Percentiles rank a stretch among this genome's conserved stretches.
Evolutionary conservation across 2,888 invertebrate species (phyloP).

Genomic region (Chloroclystis v-ata): DNA sequence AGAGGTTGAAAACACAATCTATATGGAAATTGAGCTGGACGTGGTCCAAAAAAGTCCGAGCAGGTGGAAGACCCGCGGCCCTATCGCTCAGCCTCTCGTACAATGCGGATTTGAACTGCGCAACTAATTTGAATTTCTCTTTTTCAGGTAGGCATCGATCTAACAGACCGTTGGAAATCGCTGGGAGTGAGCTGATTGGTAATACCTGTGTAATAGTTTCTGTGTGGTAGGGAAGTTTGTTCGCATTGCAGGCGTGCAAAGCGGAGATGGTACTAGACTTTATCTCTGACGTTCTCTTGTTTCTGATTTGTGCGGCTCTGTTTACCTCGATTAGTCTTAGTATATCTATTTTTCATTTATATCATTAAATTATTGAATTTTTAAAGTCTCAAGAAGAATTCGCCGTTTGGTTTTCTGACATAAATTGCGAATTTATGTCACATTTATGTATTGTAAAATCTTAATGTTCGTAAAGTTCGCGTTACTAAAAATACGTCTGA

Average conservation of each 20-base stretch:
- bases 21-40: slow-evolving; percentile 12
- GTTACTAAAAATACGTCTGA: too few relatives aligned
- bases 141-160: slow-evolving; percentile 15
- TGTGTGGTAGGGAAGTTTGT: background rate
- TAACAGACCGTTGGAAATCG: background rate
- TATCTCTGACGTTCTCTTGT: background rate
- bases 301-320: background rate
- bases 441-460: too few relatives aligned
- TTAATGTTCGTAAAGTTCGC: too few relatives aligned
- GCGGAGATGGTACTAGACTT: slow-evolving; percentile 4
- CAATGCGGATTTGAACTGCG: slow-evolving; percentile 8
- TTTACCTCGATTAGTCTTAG: background rate
- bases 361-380: too few relatives aligned
- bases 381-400: too few relatives aligned
- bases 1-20: slow-evolving; percentile 2
- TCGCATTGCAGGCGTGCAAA: slow-evolving; percentile 4
- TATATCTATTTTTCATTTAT: background rate
- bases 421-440: too few relatives aligned
- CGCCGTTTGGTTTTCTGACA: too few relatives aligned
- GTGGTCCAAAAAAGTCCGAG: slow-evolving; percentile 3
- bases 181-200: too few relatives aligned
- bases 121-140: slow-evolving; percentile 11
- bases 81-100: slow-evolving; percentile 2
- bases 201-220: background rate
- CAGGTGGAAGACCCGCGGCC: background rate